Base-by-base conservation (phyloP, 2,888 invertebrate species). In the Palloptera scutellata region DNA sequence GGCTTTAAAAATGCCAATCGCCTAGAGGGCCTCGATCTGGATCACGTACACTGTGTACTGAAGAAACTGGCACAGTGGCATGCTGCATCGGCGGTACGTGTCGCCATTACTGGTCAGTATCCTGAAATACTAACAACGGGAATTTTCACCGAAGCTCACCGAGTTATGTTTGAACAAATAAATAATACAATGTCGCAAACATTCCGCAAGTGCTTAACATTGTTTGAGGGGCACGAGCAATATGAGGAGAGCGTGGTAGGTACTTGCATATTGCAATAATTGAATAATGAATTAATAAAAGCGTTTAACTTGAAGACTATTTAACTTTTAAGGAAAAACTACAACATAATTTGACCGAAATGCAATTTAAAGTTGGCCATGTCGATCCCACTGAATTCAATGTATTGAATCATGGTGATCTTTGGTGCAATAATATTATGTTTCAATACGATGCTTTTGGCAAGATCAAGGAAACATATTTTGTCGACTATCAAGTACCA, bases 341-440 rank as follows among this genome's bases (percentile, higher is more conserved):
- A 11, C 66, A 74, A 4, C 58, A 72, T 19, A 69, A 68, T 1
- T 20, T 74, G 41, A 52, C 72, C 6, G 73, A 78, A 43, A 55
- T 55, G 5, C 53, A 72, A 0, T 54, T 43, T 9, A 40, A 70
- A 0, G 6, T 63, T 1, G 60, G 40, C 15, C 65, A 67, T 1
- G 10, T 66, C 5, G 75, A 79, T 63, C 64, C 59, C 0, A 65
- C 70, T 61, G 79, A 76, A n/a, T 79, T 82, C 30, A 77, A 77
- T 74, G 81, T 79, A 6, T 59, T 82, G 0, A 82, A 81, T 68
- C 82, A 82, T 62, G 77, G 78, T 1, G 83, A 84, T 70, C 80
- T 81, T 62, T 83, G 84, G 84, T 77, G 78, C 43, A 84, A 83
- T 43, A 83, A 83, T 64, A 77, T 84, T 17, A 83, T 83, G 73